Conservation (phyloP, 2,888 invertebrate species). For the Sesamia inferens region DNA sequence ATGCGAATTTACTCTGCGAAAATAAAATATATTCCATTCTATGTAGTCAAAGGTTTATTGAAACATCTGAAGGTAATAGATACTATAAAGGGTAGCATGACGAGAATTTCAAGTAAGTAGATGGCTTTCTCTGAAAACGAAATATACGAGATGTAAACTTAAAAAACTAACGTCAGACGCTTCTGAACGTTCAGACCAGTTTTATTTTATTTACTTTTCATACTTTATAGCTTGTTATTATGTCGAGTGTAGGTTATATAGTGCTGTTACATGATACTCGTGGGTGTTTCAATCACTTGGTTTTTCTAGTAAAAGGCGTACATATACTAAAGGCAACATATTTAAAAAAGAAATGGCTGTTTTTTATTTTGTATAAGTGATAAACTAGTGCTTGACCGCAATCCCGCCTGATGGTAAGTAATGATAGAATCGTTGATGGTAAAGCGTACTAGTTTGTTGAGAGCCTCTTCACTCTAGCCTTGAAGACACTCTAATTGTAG, state of each 20-base stretch:
- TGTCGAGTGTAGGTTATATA: constrained; percentile 4
- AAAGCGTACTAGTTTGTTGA: too few species aligned
- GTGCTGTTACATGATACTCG: background rate
- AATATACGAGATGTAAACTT: constrained; percentile 48
- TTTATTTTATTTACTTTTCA: constrained; percentile 41
- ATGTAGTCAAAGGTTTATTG: constrained; percentile 37
- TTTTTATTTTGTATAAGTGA: too few species aligned
- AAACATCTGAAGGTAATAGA: constrained; percentile 44
- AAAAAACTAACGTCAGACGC: constrained; percentile 26
- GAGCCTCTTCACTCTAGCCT: too few species aligned
- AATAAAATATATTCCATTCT: constrained; percentile 30
- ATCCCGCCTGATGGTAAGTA: too few species aligned
- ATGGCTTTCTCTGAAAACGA: constrained; percentile 31
- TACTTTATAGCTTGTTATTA: constrained; percentile 31
- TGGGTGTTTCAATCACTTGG: background rate
- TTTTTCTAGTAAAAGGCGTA: background rate
- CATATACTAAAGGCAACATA: too few species aligned
- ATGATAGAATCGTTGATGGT: too few species aligned
- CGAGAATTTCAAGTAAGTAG: constrained; percentile 52
- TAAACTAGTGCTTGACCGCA: too few species aligned
- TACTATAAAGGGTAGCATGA: constrained; percentile 37
- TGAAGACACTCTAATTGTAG: too few species aligned
- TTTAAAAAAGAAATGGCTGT: background rate
- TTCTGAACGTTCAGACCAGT: constrained; percentile 23
- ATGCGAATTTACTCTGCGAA: constrained; percentile 14